These are phyloP conservation scores for Gymnoscelis rufifasciata DNA, from an alignment of 2,888 invertebrate genomes.

Conservation along the genomic window DNA sequence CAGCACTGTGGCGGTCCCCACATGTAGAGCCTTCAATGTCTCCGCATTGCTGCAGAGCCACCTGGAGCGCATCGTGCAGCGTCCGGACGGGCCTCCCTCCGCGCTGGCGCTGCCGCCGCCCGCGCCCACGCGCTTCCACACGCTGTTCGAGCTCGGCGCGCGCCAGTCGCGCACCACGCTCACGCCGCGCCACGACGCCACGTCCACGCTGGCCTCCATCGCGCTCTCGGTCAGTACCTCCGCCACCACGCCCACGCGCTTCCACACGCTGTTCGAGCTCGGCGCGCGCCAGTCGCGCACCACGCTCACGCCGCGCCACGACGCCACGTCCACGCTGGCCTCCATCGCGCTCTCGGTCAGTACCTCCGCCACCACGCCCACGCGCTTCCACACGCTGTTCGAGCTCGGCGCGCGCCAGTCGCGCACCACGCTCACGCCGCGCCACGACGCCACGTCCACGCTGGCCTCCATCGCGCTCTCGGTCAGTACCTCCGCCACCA, in stretches of 20 bases:
- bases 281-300: slow-evolving; percentile 81
- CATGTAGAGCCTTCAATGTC: too few species aligned
- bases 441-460: slow-evolving; percentile 82
- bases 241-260: slow-evolving; percentile 80
- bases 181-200: slow-evolving; percentile 76
- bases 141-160: slow-evolving; percentile 89
- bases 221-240: slow-evolving; percentile 80
- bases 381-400: slow-evolving; percentile 90
- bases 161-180: slow-evolving; percentile 77
- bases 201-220: slow-evolving; percentile 88
- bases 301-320: slow-evolving; percentile 67
- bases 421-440: slow-evolving; percentile 62
- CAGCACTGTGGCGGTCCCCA: too few species aligned
- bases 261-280: slow-evolving; percentile 92
- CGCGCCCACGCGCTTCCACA: slow-evolving; percentile 84
- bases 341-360: slow-evolving; percentile 85
- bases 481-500: slow-evolving; percentile 63
- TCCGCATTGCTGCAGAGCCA: slow-evolving; percentile 84
- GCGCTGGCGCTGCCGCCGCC: slow-evolving; percentile 63
- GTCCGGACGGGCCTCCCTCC: slow-evolving; percentile 81
- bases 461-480: slow-evolving; percentile 89
- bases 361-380: slow-evolving; percentile 67
- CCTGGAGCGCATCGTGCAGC: slow-evolving; percentile 91
- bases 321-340: slow-evolving; percentile 85
- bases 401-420: slow-evolving; percentile 85